These are phyloP conservation scores for Pyrrhia umbra DNA, from an alignment of 2,888 invertebrate species.

Conservation along the genomic window DNA sequence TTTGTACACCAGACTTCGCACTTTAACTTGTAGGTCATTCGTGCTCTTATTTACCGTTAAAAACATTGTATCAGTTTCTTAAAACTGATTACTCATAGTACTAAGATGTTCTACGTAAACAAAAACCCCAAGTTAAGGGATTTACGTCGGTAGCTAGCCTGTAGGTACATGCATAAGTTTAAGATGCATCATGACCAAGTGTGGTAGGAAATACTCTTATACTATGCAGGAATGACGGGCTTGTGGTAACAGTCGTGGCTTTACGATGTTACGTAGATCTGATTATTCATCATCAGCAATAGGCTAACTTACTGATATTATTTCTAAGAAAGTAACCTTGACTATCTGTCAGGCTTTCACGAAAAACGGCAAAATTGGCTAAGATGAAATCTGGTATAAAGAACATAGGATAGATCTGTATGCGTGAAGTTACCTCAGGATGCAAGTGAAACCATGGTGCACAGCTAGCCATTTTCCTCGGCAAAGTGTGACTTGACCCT, in stretches of 20 bases:
- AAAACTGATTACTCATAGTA: constrained; percentile 24
- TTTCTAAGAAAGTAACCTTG: too few relatives aligned
- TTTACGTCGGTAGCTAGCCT: not conserved
- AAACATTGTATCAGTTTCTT: constrained; percentile 12
- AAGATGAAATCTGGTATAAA: too few relatives aligned
- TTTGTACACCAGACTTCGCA: too few relatives aligned
- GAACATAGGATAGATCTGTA: too few relatives aligned
- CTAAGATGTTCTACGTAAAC: constrained; percentile 25
- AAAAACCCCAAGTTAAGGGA: constrained; percentile 33
- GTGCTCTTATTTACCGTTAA: not conserved
- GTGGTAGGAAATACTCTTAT: constrained; percentile 6
- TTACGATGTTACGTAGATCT: not conserved
- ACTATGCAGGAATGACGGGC: constrained; percentile 9
- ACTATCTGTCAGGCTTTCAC: too few relatives aligned
- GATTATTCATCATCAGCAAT: not conserved
- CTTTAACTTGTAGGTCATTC: too few relatives aligned
- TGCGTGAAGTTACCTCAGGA: too few relatives aligned
- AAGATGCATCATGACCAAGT: constrained; percentile 17
- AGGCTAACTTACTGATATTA: not conserved
- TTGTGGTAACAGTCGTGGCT: not conserved
- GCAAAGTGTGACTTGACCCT: too few relatives aligned
- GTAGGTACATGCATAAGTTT: constrained; percentile 1
- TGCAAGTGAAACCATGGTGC: too few relatives aligned
- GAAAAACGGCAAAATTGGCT: too few relatives aligned
- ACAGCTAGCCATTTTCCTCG: too few relatives aligned